A percentile compares a stretch with the other conserved stretches of the same genome.
Conservation (phyloP, 2,888 invertebrate species). For the Cryptocephalus primarius region DNA sequence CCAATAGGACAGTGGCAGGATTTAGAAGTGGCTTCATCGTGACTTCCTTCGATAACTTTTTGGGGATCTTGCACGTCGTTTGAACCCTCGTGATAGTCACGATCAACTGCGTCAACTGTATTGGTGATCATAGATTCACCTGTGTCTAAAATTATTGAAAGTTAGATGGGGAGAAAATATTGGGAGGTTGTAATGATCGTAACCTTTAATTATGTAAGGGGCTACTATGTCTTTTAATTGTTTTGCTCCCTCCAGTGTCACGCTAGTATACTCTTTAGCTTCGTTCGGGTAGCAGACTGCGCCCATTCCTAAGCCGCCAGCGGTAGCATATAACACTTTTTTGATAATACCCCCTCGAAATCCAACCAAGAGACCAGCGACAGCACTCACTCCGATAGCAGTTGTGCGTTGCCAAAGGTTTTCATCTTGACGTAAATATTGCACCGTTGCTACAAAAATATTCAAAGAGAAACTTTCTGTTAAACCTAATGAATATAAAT, state of each 20-base stretch:
- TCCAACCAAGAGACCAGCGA: slow-evolving; percentile 66
- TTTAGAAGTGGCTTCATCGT: slow-evolving; percentile 10
- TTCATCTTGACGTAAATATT: slow-evolving; percentile 67
- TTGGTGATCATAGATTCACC: too few relatives aligned
- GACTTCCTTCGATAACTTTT: slow-evolving; percentile 4
- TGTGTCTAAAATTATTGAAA: too few relatives aligned
- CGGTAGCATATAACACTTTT: slow-evolving; percentile 50
- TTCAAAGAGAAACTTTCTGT: too few relatives aligned
- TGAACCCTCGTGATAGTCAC: slow-evolving; percentile 1
- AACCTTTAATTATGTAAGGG: too few relatives aligned
- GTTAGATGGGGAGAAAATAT: too few relatives aligned
- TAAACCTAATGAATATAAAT: too few relatives aligned
- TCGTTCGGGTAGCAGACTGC: slow-evolving; percentile 62
- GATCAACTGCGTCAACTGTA: too few relatives aligned
- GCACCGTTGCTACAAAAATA: slow-evolving; percentile 44
- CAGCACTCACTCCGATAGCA: slow-evolving; percentile 65
- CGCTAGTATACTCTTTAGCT: slow-evolving; percentile 45
- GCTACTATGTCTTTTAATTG: too few relatives aligned
- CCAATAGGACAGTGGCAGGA: slow-evolving; percentile 26
- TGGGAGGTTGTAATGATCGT: too few relatives aligned
- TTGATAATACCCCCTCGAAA: slow-evolving; percentile 58
- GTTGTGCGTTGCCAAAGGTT: slow-evolving; percentile 63
- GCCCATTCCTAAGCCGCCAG: slow-evolving; percentile 54
- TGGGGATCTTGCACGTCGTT: slow-evolving; percentile 6
- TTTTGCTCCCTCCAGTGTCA: slow-evolving; percentile 44